Evolutionary conservation across 2,888 invertebrate genomes (phyloP), one percentile per base, ranked within the genome.

Genomic region (Lasioglossum calceatum): DNA sequence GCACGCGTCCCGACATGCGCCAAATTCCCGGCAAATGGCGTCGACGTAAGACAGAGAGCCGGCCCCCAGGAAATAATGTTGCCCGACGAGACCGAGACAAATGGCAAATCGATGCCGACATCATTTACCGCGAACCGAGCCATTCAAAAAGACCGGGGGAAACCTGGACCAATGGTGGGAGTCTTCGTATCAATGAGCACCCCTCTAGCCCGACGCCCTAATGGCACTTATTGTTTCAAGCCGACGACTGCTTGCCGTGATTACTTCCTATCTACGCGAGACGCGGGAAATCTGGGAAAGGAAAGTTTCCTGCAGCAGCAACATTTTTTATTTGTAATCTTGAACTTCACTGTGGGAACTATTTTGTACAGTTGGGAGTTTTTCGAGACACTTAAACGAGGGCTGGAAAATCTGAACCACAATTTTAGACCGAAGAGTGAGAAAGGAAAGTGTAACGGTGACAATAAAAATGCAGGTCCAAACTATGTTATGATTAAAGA

Each of bases 71-170:
- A 92, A 93, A 92, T 92, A 93, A 93, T 90, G 93, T 92, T 91
- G 88, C 88, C 72, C 89, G 89, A 90, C 91, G 90, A 91, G 92
- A 90, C 90, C 89, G 92, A 94, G 93, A 94, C 93, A 94, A 93
- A 94, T 94, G 94, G 93, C 92, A 93, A 94, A 94, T 94, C 94
- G 93, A 94, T 94, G 93, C 92, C 77, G 81, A 83, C 88, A 78
- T 89, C 86, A 84, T 82, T 90, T 84, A 81, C 84, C 85, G 75
- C 79, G 47, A 50, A 47, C 70, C 71, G 14, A 27, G 61, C 61
- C 27, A 61, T 61, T 61, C 61, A 27, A 27, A 61, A 61, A 61
- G 61, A 61, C 61, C 61, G 14, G 27, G 54, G 23, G 23, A 54
- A 23, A 54, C 23, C 54, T 23, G 54, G 54, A 23, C 54, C 54